phyloP scores from a whole-genome alignment of 2,113 vertebrate species.

The Cygnus buccinator region DNA sequence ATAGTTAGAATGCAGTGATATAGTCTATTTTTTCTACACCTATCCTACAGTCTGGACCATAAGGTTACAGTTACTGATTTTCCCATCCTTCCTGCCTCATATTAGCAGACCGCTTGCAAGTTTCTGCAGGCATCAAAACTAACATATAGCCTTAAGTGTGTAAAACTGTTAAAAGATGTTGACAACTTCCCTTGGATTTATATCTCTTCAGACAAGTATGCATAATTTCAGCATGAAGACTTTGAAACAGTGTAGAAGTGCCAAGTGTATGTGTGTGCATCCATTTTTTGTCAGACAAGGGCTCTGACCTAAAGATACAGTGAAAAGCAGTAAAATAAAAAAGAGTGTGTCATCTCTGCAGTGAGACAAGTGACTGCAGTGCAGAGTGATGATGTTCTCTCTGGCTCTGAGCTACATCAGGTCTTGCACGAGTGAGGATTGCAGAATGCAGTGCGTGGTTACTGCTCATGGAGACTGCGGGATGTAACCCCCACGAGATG shows the following conservation, averaged over 20 bases:
- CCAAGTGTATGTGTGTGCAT: not conserved
- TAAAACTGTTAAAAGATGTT: not conserved
- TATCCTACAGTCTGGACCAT: not conserved
- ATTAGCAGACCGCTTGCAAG: not conserved
- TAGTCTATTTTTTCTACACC: not conserved
- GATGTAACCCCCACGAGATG: accelerated
- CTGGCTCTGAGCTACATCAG: not conserved
- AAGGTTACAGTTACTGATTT: not conserved
- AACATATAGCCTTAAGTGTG: not conserved
- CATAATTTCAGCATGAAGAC: not conserved
- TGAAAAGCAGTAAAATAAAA: not conserved
- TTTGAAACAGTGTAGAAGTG: not conserved
- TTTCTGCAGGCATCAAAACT: not conserved
- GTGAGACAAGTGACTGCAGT: not conserved
- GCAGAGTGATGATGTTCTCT: not conserved
- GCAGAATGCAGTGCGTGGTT: accelerated
- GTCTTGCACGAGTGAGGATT: not conserved
- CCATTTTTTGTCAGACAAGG: not conserved
- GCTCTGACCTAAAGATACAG: not conserved
- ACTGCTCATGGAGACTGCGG: accelerated
- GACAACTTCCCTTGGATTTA: not conserved
- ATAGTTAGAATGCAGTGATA: not conserved
- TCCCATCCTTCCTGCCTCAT: not conserved
- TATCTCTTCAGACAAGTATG: accelerated
- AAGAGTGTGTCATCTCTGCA: not conserved